Base-by-base conservation (phyloP, 2,113 vertebrate species). In the Panurus biarmicus region DNA sequence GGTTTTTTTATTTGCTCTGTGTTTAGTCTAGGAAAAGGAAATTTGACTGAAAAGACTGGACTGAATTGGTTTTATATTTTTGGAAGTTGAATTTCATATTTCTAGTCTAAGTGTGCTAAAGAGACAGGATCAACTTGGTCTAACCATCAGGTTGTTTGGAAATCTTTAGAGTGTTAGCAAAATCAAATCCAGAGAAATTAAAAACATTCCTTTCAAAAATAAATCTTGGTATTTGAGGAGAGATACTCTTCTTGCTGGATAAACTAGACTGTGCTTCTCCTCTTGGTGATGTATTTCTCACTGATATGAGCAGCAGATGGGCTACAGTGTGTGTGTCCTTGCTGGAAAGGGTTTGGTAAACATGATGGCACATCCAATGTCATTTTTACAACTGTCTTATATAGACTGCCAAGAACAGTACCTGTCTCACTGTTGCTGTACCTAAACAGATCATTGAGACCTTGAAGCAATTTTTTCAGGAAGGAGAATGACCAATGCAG, bases 351-450 rank as follows among this genome's bases (percentile, higher is more conserved):
- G 1, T 60, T 81, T n/a, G 12, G 7, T 25, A 65, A 57, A 36
- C n/a, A 50, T 0, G 0, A 38, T 19, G 42, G 17, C 25, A 56
- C 6, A 38, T 17, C 31, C 62, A 72, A 1, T 44, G 24, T 24
- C 18, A 44, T 47, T 78, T 85, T 62, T 38, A 36, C 9, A 56
- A 20, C 36, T 16, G 8, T 15, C 40, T 66, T 26, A 9, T 2
- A 4, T 19, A 61, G 42, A 21, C 17, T 76, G 20, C 33, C 56
- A 61, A 48, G 48, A 79, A 24, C n/a, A 45, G 22, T n/a, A 10
- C 14, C 57, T 89, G 21, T 74, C 51, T 73, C 3, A 1, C 28
- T 47, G 20, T 42, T 81, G 14, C 47, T 89, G 28, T 28, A 47
- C 56, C 25, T 47, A 47, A 89, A 67, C 33, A 67, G 25, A 47